Percentiles rank a stretch among this genome's conserved stretches.
These are phyloP conservation scores for Encarsia formosa DNA, from an alignment of 2,888 invertebrate genomes.

Conservation along the genomic window DNA sequence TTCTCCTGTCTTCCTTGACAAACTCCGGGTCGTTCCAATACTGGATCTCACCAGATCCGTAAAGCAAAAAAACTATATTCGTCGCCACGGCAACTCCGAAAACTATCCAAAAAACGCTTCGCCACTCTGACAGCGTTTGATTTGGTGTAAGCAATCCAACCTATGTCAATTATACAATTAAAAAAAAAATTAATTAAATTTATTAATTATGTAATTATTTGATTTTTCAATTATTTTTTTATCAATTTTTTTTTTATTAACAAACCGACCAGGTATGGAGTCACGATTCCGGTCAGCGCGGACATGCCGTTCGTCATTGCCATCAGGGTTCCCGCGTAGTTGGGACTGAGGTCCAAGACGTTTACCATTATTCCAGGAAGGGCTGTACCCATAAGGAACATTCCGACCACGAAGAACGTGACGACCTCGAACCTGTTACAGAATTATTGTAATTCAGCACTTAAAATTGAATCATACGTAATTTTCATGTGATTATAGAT, in stretches of 20 bases:
- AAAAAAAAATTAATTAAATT: too few species aligned
- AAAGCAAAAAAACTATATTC: slow-evolving; percentile 65
- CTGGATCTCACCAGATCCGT: slow-evolving; percentile 71
- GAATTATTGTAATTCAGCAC: too few species aligned
- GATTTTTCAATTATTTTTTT: too few species aligned
- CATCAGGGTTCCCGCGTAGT: slow-evolving; percentile 54
- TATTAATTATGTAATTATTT: too few species aligned
- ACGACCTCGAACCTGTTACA: slow-evolving; percentile 46
- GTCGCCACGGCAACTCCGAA: slow-evolving; percentile 65
- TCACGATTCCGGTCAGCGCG: slow-evolving; percentile 67
- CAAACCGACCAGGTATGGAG: slow-evolving; percentile 66
- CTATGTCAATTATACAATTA: too few species aligned
- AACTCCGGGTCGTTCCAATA: slow-evolving; percentile 68
- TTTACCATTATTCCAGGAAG: slow-evolving; percentile 54
- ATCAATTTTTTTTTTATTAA: too few species aligned
- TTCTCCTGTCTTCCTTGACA: slow-evolving; percentile 31
- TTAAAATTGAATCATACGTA: too few species aligned
- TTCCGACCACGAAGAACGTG: slow-evolving; percentile 41
- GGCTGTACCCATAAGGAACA: slow-evolving; percentile 52
- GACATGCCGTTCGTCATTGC: slow-evolving; percentile 61
- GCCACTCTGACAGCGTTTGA: slow-evolving; percentile 60
- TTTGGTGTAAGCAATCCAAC: slow-evolving; percentile 58
- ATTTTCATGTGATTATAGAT: too few species aligned
- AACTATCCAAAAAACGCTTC: slow-evolving; percentile 76
- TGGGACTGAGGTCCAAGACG: slow-evolving; percentile 52